phyloP scores from a whole-genome alignment of 1,140 invertebrate genomes.

The Diprion similis region DNA sequence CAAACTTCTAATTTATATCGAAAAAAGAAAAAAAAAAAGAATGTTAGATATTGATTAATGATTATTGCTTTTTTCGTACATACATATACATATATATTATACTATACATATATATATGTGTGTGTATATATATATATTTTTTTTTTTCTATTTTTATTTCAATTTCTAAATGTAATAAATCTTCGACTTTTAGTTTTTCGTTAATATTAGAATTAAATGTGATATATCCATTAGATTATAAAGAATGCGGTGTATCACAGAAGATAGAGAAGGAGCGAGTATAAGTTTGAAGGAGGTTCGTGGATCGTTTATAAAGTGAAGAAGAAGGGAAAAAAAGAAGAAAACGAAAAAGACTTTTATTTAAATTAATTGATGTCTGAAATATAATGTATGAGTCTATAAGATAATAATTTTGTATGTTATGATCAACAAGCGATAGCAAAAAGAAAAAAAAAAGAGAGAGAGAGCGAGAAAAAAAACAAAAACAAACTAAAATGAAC shows the following conservation, averaged over 20 bases:
- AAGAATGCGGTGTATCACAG: not conserved
- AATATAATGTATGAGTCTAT: constrained; percentile 3
- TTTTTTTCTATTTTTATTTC: constrained; percentile 9
- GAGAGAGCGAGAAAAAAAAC: no score
- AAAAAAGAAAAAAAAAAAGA: constrained; percentile 35
- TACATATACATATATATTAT: not conserved
- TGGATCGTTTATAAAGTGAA: not conserved
- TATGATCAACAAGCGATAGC: not conserved
- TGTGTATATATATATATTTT: not conserved
- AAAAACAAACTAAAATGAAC: no score
- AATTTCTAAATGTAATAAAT: constrained; percentile 9
- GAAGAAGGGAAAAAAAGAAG: not conserved
- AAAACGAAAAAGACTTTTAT: constrained; percentile 1
- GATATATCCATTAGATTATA: constrained; percentile 13
- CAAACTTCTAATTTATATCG: constrained; percentile 47
- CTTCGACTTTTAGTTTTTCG: constrained; percentile 25
- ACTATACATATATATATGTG: no score
- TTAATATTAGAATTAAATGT: constrained; percentile 26
- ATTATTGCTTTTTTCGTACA: constrained; percentile 4
- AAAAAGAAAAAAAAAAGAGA: no score
- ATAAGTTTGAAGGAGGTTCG: not conserved
- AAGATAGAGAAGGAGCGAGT: not conserved
- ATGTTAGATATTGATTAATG: constrained; percentile 25
- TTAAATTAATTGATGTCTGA: constrained; percentile 6
- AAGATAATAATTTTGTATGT: not conserved